These are phyloP conservation scores for Cyprinodon diabolis DNA, from an alignment of 2,797 vertebrate genomes.

Conservation along the genomic window DNA sequence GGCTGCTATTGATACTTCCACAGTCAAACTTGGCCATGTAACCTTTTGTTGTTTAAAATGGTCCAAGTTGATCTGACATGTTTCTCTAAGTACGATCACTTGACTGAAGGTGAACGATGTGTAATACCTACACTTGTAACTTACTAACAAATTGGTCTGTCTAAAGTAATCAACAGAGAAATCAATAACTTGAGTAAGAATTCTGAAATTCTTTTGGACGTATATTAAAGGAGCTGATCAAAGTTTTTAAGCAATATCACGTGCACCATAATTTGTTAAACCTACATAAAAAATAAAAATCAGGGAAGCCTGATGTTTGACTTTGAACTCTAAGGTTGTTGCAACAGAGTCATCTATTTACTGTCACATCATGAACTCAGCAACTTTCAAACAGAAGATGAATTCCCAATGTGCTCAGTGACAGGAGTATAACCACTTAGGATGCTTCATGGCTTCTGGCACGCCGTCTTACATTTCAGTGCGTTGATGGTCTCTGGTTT, in stretches of 20 bases:
- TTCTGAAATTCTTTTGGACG: not conserved
- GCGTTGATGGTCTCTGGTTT: not conserved
- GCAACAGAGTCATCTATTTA: not conserved
- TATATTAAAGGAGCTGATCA: not conserved
- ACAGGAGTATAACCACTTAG: slow-evolving; percentile 9
- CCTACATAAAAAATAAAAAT: not conserved
- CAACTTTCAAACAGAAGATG: slow-evolving; percentile 13
- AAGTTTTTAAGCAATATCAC: not conserved
- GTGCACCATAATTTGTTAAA: not conserved
- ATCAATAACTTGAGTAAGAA: not conserved
- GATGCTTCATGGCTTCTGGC: not conserved
- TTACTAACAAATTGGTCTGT: slow-evolving; percentile 1
- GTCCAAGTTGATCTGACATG: slow-evolving; percentile 5
- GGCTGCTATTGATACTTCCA: slow-evolving; percentile 19
- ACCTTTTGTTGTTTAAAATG: slow-evolving; percentile 15
- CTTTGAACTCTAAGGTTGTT: not conserved
- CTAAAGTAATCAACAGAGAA: slow-evolving; percentile 5
- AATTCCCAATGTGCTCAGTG: slow-evolving; percentile 7
- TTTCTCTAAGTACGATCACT: slow-evolving; percentile 18
- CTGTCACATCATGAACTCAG: not conserved
- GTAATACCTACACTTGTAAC: not conserved
- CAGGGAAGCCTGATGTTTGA: not conserved
- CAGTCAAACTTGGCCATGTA: slow-evolving; percentile 11
- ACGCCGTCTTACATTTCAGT: not conserved
- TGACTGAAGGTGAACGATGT: slow-evolving; percentile 14